These are phyloP conservation scores for Cyphomyrmex costatus DNA, from an alignment of 1,140 invertebrate genomes.

Conservation along the genomic window DNA sequence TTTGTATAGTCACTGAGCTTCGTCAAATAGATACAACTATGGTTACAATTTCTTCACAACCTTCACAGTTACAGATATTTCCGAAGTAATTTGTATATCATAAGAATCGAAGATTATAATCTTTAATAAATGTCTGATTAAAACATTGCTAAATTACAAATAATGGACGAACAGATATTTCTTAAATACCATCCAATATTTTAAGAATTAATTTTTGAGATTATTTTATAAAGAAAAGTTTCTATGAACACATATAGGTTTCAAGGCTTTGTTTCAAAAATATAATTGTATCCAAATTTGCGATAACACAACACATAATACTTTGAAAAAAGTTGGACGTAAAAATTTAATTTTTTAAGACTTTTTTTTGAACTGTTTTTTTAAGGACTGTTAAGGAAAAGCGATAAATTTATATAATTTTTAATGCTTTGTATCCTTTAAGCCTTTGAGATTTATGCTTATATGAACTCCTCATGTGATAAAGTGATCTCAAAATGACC, in stretches of 20 bases:
- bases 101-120: not conserved
- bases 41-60: not conserved
- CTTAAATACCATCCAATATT: not conserved
- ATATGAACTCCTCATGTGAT: no score
- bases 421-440: not conserved
- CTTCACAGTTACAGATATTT: not conserved
- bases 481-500: no score
- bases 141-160: not conserved
- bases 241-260: not conserved
- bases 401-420: not conserved
- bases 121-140: not conserved
- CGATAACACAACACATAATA: not conserved
- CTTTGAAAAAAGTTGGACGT: not conserved
- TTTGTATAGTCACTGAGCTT: conserved; percentile 10
- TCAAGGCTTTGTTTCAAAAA: not conserved
- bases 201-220: not conserved
- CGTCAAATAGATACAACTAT: conserved; percentile 14
- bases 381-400: not conserved
- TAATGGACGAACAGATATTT: not conserved
- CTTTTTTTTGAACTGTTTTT: not conserved
- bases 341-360: not conserved
- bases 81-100: not conserved
- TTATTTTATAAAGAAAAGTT: not conserved
- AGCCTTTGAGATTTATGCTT: no score
- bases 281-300: not conserved